phyloP scores from a whole-genome alignment of 1,140 invertebrate species.

The Marisa cornuarietis region DNA sequence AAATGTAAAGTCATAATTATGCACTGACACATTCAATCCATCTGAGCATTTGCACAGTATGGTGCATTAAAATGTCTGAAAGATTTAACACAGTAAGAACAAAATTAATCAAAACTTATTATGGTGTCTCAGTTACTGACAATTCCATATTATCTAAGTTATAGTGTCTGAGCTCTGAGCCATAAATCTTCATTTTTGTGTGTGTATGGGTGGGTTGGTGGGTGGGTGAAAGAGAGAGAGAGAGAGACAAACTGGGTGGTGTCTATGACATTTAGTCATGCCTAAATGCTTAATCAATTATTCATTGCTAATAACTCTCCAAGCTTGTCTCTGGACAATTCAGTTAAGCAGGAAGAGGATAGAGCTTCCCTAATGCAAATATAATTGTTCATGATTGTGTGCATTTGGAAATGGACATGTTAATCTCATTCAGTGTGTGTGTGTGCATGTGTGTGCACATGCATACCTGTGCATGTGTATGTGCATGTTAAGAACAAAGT shows the following conservation, averaged over 20 bases:
- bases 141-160: too few relatives aligned
- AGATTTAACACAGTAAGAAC: background rate
- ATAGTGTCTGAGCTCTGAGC: too few relatives aligned
- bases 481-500: background rate
- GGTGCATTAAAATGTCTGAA: too few relatives aligned
- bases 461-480: background rate
- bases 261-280: background rate
- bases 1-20: too few relatives aligned
- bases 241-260: background rate
- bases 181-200: background rate
- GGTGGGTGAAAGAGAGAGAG: background rate
- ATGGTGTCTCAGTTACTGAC: background rate
- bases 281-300: too few relatives aligned
- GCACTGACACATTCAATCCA: too few relatives aligned
- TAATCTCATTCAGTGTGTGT: background rate
- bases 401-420: too few relatives aligned
- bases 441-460: background rate
- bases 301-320: too few relatives aligned
- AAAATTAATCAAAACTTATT: too few relatives aligned
- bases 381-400: background rate
- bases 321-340: too few relatives aligned
- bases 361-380: background rate
- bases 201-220: slow-evolving; percentile 4
- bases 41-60: too few relatives aligned
- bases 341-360: too few relatives aligned